phyloP scores from a whole-genome alignment of 2,797 vertebrate genomes.

The Onychomys arenicola region DNA sequence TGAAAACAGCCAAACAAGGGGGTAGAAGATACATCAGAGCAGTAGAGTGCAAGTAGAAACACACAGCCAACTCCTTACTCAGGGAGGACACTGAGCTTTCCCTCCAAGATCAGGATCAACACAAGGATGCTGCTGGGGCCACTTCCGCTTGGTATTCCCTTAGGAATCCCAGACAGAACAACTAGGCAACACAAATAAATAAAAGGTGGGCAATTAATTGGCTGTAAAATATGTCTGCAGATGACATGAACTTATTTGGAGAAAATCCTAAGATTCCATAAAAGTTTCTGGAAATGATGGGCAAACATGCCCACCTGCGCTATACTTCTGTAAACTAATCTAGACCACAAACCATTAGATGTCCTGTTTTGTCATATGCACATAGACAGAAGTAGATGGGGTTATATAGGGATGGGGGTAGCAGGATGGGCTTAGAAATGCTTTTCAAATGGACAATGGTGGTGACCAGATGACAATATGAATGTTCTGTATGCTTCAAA shows the following conservation, averaged over 20 bases:
- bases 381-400: background rate
- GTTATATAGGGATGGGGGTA: background rate
- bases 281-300: background rate
- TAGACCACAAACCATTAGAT: background rate
- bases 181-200: background rate
- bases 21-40: background rate
- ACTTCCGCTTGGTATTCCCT: background rate
- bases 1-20: background rate
- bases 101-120: background rate
- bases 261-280: background rate
- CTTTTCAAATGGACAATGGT: too few species aligned
- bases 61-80: background rate
- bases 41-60: background rate
- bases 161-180: background rate
- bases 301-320: background rate
- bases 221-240: background rate
- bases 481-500: background rate
- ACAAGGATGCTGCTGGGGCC: background rate
- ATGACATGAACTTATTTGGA: background rate
- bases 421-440: too few species aligned
- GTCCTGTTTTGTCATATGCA: background rate
- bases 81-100: background rate
- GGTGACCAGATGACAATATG: background rate
- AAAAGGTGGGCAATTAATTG: background rate
- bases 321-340: background rate